phyloP scores from a whole-genome alignment of 2,113 vertebrate species.

The Aplodontia rufa region DNA sequence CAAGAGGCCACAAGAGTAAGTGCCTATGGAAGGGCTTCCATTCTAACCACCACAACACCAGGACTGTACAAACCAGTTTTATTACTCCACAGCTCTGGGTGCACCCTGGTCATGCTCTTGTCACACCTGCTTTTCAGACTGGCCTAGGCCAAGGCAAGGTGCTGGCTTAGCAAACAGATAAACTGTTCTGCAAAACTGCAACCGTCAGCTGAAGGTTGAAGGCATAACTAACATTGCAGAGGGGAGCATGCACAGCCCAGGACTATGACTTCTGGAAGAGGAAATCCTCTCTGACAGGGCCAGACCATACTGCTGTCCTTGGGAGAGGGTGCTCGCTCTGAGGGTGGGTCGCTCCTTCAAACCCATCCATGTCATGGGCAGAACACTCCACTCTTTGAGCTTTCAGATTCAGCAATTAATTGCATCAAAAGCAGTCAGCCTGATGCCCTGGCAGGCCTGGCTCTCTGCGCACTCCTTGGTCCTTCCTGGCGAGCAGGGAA shows the following conservation, averaged over 20 bases:
- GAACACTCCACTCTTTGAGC: neutral
- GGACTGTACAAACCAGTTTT: slow-evolving; percentile 65
- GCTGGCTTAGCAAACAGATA: slow-evolving; percentile 22
- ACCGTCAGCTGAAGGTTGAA: slow-evolving; percentile 44
- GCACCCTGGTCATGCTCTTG: neutral
- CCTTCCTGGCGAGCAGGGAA: slow-evolving; percentile 9
- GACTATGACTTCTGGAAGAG: neutral
- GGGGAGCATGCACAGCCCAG: neutral
- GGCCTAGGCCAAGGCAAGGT: neutral
- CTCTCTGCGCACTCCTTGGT: neutral
- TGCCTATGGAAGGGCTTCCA: neutral
- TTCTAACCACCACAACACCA: slow-evolving; percentile 39
- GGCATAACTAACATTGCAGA: slow-evolving; percentile 52
- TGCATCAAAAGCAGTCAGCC: slow-evolving; percentile 17
- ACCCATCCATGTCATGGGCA: neutral
- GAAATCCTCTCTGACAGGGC: neutral
- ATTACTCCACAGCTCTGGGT: slow-evolving; percentile 36
- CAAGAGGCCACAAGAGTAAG: neutral
- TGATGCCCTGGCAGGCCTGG: neutral
- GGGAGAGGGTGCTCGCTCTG: neutral
- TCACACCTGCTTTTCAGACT: neutral
- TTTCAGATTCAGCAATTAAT: neutral
- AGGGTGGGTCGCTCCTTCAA: neutral
- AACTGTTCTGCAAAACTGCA: slow-evolving; percentile 40
- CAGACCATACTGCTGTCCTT: neutral